Evolutionary conservation across 2,797 vertebrate genomes (phyloP).

Genomic region (Eptatretus atami): DNA sequence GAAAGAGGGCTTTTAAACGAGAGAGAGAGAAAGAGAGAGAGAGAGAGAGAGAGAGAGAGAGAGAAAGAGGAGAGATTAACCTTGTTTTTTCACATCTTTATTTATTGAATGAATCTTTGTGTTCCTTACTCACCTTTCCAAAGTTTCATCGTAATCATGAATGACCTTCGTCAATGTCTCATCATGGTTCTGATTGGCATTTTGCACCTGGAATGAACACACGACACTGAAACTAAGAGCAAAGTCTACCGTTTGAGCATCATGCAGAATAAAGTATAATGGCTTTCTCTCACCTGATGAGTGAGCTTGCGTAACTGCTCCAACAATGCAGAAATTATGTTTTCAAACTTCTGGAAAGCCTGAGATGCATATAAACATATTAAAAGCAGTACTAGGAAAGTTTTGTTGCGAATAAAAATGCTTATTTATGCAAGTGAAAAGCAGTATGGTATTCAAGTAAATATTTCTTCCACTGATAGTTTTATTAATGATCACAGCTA

Average conservation of each 20-base stretch:
- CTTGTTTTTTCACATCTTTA: background rate
- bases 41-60: too few species aligned
- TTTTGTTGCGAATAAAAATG: too few species aligned
- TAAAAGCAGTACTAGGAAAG: too few species aligned
- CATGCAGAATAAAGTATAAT: background rate
- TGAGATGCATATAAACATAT: constrained; percentile 8
- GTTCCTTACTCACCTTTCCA: constrained; percentile 29
- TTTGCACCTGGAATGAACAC: constrained; percentile 21
- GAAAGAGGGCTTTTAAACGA: too few species aligned
- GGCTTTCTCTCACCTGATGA: constrained; percentile 25
- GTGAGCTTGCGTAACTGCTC: constrained; percentile 47
- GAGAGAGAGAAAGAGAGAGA: too few species aligned
- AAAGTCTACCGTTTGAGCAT: too few species aligned
- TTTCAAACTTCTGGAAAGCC: constrained; percentile 61
- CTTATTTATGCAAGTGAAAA: too few species aligned
- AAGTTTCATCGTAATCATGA: constrained; percentile 39
- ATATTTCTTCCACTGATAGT: too few species aligned
- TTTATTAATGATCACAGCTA: too few species aligned
- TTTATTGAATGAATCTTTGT: background rate
- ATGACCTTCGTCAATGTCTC: constrained; percentile 33
- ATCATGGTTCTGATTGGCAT: constrained; percentile 30
- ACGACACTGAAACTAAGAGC: background rate
- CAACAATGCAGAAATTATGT: constrained; percentile 31
- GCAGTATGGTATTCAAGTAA: too few species aligned
- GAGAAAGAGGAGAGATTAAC: too few species aligned